These are phyloP conservation scores for Rhinella marina DNA, from an alignment of 2,797 vertebrate genomes.

Conservation along the genomic window DNA sequence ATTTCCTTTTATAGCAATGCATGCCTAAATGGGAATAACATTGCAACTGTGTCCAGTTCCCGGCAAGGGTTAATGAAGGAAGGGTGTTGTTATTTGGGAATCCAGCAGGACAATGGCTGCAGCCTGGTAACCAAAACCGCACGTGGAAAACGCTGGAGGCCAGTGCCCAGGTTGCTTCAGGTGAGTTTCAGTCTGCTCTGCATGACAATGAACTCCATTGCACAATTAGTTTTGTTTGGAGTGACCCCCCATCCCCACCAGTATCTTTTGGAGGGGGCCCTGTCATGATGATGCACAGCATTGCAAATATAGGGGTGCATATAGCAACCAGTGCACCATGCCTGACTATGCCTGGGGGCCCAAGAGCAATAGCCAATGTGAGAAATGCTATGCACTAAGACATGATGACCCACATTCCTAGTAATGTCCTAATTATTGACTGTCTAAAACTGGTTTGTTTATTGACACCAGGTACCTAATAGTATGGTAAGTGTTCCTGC, in stretches of 20 bases:
- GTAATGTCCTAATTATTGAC: too few relatives aligned
- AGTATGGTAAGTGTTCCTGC: too few relatives aligned
- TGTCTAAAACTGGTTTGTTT: too few relatives aligned
- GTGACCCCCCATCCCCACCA: not conserved
- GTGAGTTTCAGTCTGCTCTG: not conserved
- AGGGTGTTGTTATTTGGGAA: not conserved
- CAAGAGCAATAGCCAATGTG: too few relatives aligned
- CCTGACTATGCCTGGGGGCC: too few relatives aligned
- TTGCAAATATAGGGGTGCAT: too few relatives aligned
- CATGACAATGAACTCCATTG: not conserved
- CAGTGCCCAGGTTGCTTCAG: not conserved
- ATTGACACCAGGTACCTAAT: too few relatives aligned
- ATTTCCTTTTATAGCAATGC: too few relatives aligned
- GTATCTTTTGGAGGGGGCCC: not conserved
- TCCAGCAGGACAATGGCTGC: not conserved
- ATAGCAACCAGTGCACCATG: too few relatives aligned
- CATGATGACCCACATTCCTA: too few relatives aligned
- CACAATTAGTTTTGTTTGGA: not conserved
- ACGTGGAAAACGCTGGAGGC: not conserved
- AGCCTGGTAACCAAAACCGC: constrained; percentile 3
- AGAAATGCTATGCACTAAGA: too few relatives aligned
- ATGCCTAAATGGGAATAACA: not conserved
- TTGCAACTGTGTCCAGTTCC: not conserved
- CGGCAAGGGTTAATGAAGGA: not conserved
- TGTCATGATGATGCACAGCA: too few relatives aligned